Evolutionary conservation across 2,888 invertebrate species (phyloP), one percentile per base, ranked within the genome.

Genomic region (Acholoe squamosa): DNA sequence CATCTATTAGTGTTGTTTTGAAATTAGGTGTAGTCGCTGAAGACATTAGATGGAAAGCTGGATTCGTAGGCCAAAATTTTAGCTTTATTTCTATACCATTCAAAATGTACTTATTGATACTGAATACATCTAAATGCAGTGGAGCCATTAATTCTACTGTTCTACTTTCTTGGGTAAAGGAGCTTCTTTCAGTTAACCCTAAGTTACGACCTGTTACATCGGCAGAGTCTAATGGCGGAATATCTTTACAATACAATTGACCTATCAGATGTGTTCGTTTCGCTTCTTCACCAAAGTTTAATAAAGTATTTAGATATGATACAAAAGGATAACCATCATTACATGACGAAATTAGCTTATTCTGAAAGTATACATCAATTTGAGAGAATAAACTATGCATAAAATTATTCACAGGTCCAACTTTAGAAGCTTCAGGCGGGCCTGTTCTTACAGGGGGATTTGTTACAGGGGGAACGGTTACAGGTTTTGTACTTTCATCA

Each of bases 281-380:
- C 3, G 71, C 7, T 25, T 1, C 25, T 28, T 71, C 71, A 71
- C 16, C 71, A 71, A 7, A 71, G 1, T 71, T 71, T 14, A 25
- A 5, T 25, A 71, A 14, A 14, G 71, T 71, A 3, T 5, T 71
- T 0, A 71, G 1, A 25, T 71, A 71, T 5, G 71, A 22, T 28
- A 28, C 71, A 71, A n/a, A 71, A 7, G 71, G 3, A 28, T 71
- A 71, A 25, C 16, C 7, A 7, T 0, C 7, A 25, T 71, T 71
- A 7, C 28, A 71, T 3, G 25, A 7, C 1, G 71, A 7, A n/a
- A 71, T 16, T 3, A 71, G 25, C 28, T 71, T 5, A 0, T 71
- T 71, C 71, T 71, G 71, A n/a, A 71, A 71, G 28, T 71, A 71
- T n/a, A 71, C 16, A 71, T 71, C 71, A 3, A 71, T 16, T 16